Evolutionary conservation across 2,888 invertebrate genomes (phyloP), one percentile per base, ranked within the genome.

Genomic region (Pomacea canaliculata): DNA sequence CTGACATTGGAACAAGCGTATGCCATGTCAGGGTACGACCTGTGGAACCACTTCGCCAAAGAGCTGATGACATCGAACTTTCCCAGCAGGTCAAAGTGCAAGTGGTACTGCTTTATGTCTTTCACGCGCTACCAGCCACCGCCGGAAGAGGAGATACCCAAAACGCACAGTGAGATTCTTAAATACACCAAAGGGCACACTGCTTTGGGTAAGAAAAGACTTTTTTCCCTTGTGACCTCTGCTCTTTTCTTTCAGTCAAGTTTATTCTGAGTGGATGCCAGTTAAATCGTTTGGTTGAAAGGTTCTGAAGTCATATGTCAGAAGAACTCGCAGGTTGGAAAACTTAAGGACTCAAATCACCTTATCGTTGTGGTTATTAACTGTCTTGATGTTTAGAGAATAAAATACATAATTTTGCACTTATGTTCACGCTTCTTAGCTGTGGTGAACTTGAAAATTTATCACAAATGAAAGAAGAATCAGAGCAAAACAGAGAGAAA

Each of bases 51-150:
- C 88, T 94, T 97, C 89, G 97, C 95, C 1, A 93, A 95, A 82
- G 97, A 97, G 91, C 92, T 98, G 68, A 94, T 96, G 93, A 93
- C 94, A 76, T 94, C 87, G 18, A 78, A 83, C 74, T 86, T 88
- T 73, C 62, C 76, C 0, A 92, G 93, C 81, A 93, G 94, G 83
- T 85, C 86, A 46, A 76, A 81, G 65, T 93, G 94, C 82, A 98
- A 98, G 91, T 97, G 95, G 92, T 92, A 97, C 77, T 97, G 95
- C 0, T 97, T 98, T 88, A 92, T 97, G 82, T 95, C 96, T 0
- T 96, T 96, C 90, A 97, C 97, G 0, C 92, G 94, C 85, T 97
- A 95, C 90, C 92, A 94, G 85, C 94, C 94, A 9, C 86, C 87
- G 49, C 71, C 76, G 16, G 80, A 80, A 19, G 83, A 78, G 94